These are phyloP conservation scores for Cantharis nigra DNA, from an alignment of 2,888 invertebrate genomes.

Conservation along the genomic window DNA sequence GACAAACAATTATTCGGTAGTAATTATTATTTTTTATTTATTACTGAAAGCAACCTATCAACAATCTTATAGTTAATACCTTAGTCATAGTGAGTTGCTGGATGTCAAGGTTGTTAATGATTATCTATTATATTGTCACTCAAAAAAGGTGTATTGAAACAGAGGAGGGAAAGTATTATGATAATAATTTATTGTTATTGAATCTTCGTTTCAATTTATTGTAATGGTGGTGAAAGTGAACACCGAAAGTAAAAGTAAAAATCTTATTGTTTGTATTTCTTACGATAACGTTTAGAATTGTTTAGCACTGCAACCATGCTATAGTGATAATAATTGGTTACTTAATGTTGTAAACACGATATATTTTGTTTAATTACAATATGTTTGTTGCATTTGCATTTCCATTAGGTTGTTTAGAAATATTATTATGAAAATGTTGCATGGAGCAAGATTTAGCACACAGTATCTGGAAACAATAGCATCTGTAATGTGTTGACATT, in stretches of 20 bases:
- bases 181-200: neutral
- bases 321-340: neutral
- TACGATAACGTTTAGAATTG: neutral
- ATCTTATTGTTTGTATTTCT: neutral
- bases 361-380: neutral
- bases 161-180: neutral
- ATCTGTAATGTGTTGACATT: neutral
- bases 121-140: neutral
- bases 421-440: neutral
- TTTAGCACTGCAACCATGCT: neutral
- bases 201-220: neutral
- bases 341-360: neutral
- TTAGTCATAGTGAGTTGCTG: neutral
- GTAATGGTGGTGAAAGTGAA: neutral
- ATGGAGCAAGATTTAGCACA: neutral
- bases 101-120: neutral
- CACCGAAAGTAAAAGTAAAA: neutral
- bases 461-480: neutral
- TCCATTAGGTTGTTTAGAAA: neutral
- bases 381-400: neutral
- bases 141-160: neutral
- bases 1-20: neutral
- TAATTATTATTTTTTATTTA: neutral
- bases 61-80: neutral
- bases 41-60: neutral